Conservation (phyloP, 2,888 invertebrate species). For the Pachymerium ferrugineum region DNA sequence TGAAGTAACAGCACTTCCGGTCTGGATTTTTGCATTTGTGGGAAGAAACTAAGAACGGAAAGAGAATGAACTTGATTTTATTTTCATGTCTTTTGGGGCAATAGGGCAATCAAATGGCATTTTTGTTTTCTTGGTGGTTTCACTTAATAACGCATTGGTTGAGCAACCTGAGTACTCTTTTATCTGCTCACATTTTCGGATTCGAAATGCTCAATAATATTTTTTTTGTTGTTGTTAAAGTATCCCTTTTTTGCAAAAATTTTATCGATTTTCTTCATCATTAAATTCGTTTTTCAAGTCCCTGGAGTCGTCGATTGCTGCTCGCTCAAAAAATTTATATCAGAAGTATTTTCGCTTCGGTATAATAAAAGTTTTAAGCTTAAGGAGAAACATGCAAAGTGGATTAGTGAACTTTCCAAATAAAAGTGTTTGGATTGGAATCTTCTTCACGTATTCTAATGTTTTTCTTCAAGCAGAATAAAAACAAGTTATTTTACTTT, state of each 20-base stretch:
- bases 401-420: too few relatives aligned
- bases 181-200: too few relatives aligned
- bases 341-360: not conserved
- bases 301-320: not conserved
- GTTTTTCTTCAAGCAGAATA: not conserved
- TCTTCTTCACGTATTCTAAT: too few relatives aligned
- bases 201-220: too few relatives aligned
- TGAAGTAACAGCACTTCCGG: not conserved
- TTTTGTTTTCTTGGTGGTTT: not conserved
- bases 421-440: too few relatives aligned
- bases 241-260: too few relatives aligned
- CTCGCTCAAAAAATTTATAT: not conserved
- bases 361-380: not conserved
- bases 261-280: not conserved
- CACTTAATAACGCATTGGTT: too few relatives aligned
- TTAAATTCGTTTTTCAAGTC: not conserved
- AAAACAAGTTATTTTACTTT: not conserved
- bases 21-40: slow-evolving; percentile 10
- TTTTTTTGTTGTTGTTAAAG: too few relatives aligned
- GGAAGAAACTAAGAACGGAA: not conserved
- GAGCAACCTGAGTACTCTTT: too few relatives aligned
- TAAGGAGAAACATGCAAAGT: not conserved
- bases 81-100: not conserved
- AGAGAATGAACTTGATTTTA: not conserved
- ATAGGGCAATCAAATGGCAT: not conserved